phyloP scores from a whole-genome alignment of 2,888 invertebrate genomes.

The Troides oblongomaculatus region DNA sequence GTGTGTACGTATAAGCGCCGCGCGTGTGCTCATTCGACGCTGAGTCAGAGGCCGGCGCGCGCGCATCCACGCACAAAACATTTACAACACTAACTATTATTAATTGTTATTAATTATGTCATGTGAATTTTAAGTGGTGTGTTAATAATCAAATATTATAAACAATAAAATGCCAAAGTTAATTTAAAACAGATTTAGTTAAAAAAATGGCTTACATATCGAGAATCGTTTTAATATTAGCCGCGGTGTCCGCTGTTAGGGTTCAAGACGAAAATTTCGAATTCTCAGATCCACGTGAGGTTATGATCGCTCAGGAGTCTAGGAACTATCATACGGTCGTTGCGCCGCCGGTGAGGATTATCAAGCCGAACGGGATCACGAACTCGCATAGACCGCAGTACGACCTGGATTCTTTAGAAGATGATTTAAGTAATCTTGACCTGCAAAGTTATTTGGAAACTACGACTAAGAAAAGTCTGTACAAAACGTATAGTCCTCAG shows the following conservation, averaged over 20 bases:
- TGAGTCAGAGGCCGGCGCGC: constrained; percentile 55
- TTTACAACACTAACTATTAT: constrained; percentile 41
- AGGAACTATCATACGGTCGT: constrained; percentile 63
- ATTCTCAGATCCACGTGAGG: constrained; percentile 57
- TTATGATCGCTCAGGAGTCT: constrained; percentile 73
- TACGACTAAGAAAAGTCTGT: constrained; percentile 48
- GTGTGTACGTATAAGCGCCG: constrained; percentile 50
- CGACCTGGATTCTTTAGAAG: constrained; percentile 66
- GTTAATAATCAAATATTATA: constrained; percentile 23
- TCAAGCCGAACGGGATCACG: constrained; percentile 60
- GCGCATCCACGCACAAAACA: constrained; percentile 51
- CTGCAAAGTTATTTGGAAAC: constrained; percentile 44
- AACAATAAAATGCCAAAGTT: constrained; percentile 23
- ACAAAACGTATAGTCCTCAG: constrained; percentile 56
- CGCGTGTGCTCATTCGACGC: constrained; percentile 61
- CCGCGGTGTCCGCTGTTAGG: constrained; percentile 37
- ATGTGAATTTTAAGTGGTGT: constrained; percentile 30
- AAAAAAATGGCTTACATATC: constrained; percentile 48
- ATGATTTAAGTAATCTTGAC: constrained; percentile 47
- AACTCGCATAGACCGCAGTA: constrained; percentile 74
- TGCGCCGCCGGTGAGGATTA: constrained; percentile 58
- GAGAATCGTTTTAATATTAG: constrained; percentile 42
- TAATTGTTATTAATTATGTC: constrained; percentile 30
- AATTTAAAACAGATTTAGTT: constrained; percentile 4
- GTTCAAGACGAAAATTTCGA: constrained; percentile 63